Base-by-base conservation (phyloP, 2,797 vertebrate species). In the Anabacerthia variegaticeps region DNA sequence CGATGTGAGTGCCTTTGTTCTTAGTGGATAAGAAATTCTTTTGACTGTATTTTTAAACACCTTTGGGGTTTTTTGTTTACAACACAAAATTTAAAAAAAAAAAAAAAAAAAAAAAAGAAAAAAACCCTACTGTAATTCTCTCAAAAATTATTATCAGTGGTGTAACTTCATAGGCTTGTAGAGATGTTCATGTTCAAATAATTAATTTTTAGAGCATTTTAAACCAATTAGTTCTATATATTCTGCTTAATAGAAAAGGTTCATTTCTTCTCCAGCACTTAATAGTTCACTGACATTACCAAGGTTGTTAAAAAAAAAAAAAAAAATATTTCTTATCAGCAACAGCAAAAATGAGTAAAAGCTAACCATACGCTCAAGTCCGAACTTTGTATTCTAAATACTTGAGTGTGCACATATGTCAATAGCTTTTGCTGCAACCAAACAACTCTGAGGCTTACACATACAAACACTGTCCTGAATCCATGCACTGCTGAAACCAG, bases 151-250 rank as follows among this genome's bases (percentile, higher is more conserved):
- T 3, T 68, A 56, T 58, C 44, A 67, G 14, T 32, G 79, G 6
- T 48, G 20, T 30, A 58, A 86, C 7, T 72, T 84, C 20, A 52
- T 49, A 87, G 24, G 6, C 48, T 30, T 59, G 4, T 74, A 63
- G 82, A 93, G 15, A 59, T 18, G 3, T 48, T 84, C n/a, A 32
- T 73, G 43, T 73, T 85, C 46, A 84, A 89, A 63, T 24, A 88
- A 54, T 61, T 77, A 39, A 19, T 51, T 89, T 88, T 77, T 62
- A 24, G 66, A 93, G 7, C 13, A 44, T 88, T 84, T 90, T 49
- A 78, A 86, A 55, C 12, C 43, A 28, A 81, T 73, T 69, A 52
- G 48, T 85, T 92, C 44, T 44, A 71, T 37, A 49, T 69, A 63
- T 52, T 73, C 22, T 52, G 9, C 75, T 86, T 86, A 79, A 86